Base-by-base conservation (phyloP, 1,140 invertebrate species). In the Popillia japonica region DNA sequence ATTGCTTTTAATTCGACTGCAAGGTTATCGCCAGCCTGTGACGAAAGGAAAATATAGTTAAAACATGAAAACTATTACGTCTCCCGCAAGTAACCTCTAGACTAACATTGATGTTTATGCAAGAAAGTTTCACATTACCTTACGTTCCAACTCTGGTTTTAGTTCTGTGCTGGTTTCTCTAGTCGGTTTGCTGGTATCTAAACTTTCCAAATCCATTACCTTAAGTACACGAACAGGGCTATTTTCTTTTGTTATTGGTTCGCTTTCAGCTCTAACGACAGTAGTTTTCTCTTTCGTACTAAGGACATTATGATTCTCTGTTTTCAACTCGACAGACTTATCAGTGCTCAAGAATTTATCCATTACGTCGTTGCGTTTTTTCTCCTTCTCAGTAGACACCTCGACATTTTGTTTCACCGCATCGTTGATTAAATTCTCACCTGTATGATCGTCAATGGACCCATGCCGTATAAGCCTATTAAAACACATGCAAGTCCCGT, bases 401-500 rank as follows among this genome's bases (percentile, higher is more conserved):
- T 68, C 27, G 7, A 27, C 61, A 22, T 10, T 68, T 68, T 68
- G 61, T 68, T 68, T 34, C n/a, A 6, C 11, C 48, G 6, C 48
- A 6, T 34, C 9, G 11, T 68, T 68, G 0, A 34, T 27, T 14
- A 9, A 20, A n/a, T 68, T 68, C 20, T 68, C 61, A 6, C 22
- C 27, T 0, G 27, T 14, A 14, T 11, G 61, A 14, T 68, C 61
- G 7, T 68, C 61, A 10, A 68, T 22, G 14, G 72, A 20, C n/a
- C 72, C 72, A 40, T 9, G 72, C n/a, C 72, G 14, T 74, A 74
- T 41, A 6, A 74, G 22, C 14, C 72, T 17, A 42, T 74, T 74
- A 20, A 41, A 74, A 17, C 72, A 74, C 72, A 74, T 74, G 17
- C 72, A 74, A 74, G 72, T 41, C 7, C 72, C 72, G 72, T 44